Conservation (phyloP, 2,797 vertebrate species). For the Microtus obscurus region DNA sequence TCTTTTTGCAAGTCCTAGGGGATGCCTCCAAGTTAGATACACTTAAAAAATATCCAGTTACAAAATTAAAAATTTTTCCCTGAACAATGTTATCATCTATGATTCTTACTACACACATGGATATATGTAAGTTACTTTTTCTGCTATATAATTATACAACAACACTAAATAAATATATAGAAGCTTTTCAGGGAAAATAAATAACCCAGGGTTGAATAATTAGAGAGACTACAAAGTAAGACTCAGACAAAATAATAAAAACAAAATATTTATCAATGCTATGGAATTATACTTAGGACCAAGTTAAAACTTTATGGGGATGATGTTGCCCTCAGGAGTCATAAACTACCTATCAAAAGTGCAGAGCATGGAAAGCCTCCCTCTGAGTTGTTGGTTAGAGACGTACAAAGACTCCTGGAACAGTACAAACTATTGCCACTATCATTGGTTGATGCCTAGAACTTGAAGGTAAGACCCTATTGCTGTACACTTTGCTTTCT, state of each 20-base stretch:
- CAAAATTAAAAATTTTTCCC: background rate
- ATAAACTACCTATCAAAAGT: background rate
- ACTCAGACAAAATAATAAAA: background rate
- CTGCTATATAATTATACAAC: slow-evolving; percentile 17
- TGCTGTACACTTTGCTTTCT: too few species aligned
- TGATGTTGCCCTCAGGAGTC: background rate
- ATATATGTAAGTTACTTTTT: slow-evolving; percentile 39
- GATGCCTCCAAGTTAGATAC: background rate
- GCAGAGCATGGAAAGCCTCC: background rate
- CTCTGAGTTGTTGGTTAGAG: background rate
- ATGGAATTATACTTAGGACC: background rate
- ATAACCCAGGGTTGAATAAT: background rate
- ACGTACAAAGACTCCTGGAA: too few species aligned
- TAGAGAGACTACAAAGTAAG: background rate
- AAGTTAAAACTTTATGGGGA: background rate
- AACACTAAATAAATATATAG: background rate
- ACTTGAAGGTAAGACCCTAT: background rate
- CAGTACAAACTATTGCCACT: too few species aligned
- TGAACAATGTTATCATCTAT: background rate
- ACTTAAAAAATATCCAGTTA: background rate
- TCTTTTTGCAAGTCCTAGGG: background rate
- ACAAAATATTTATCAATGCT: background rate
- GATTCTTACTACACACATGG: background rate
- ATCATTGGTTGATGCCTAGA: background rate
- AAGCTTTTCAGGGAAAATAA: background rate